A percentile compares a stretch with the other conserved stretches of the same genome.
These are phyloP conservation scores for Crenichthys baileyi DNA, from an alignment of 2,797 vertebrate species.

Conservation along the genomic window DNA sequence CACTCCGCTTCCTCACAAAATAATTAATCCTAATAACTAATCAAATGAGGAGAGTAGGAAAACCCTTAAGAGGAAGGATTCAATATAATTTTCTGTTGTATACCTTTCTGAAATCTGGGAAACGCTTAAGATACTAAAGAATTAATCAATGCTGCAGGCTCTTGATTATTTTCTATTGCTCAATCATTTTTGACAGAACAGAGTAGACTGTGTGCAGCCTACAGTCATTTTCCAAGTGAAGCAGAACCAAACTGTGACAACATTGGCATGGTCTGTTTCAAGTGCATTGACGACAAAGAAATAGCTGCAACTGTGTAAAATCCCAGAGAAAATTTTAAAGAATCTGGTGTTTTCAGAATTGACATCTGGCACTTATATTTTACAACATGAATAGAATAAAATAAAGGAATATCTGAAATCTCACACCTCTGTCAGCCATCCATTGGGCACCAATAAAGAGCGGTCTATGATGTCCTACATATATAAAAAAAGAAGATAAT, in stretches of 20 bases:
- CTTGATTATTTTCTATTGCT: background rate
- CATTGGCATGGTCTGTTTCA: background rate
- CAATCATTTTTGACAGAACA: background rate
- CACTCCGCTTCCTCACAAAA: constrained; percentile 39
- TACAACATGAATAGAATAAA: background rate
- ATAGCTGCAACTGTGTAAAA: background rate
- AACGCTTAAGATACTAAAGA: background rate
- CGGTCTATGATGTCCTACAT: background rate
- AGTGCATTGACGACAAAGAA: background rate
- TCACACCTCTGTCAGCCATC: background rate
- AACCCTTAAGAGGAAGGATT: constrained; percentile 18
- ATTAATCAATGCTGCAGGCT: background rate
- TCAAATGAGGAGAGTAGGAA: constrained; percentile 43
- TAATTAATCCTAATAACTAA: constrained; percentile 68
- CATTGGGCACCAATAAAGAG: background rate
- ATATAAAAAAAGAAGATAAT: background rate
- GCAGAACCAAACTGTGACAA: background rate
- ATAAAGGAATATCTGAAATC: background rate
- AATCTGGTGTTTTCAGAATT: background rate
- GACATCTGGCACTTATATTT: background rate
- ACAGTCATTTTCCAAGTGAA: background rate
- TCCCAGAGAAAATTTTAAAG: background rate
- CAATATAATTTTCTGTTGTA: constrained; percentile 26
- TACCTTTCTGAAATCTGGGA: constrained; percentile 1
- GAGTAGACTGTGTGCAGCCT: background rate